Evolutionary conservation across 2,113 vertebrate species (phyloP), one percentile per base, ranked within the genome.

Genomic region (Thymallus thymallus): DNA sequence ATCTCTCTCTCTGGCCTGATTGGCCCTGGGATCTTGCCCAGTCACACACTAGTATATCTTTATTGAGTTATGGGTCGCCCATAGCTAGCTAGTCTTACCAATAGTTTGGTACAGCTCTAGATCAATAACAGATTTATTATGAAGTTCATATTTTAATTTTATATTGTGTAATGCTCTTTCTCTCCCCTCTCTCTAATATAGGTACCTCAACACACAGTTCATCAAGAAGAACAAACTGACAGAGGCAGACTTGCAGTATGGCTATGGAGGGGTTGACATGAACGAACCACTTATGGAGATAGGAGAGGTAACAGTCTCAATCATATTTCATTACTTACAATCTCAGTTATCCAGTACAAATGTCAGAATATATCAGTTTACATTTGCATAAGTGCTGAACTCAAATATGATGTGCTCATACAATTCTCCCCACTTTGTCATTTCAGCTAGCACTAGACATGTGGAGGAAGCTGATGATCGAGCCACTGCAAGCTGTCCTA

Each of bases 191-290:
- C 10, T 24, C 85, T 68, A 0, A 7, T 48, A 24, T 83, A 99
- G 98, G 93, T 99, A 99, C 91, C 98, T 99, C 82, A 99, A 99
- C 91, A 99, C 98, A 65, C 97, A 99, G 89, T 99, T 98, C 92
- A 99, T 99, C 91, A 99, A 99, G 91, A 99, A 99, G 91, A 99
- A 98, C 93, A 99, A 99, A 89, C 91, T 99, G 85, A 98, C 97
- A 74, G 97, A 99, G 92, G 98, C 98, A 78, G 98, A 99, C 89
- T 92, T 99, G 84, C 96, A 99, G 86, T 99, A 98, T 45, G 97
- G 98, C 76, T 99, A 99, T 13, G 97, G 97, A 66, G 98, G 98
- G 65, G 96, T 98, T 75, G 98, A 99, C 92, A 96, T 97, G 95
- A 99, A 96, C 51, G 98, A 99, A 84, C 98, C 97, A 1, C 91